These are phyloP conservation scores for Eupithecia vulgata DNA, from an alignment of 2,888 invertebrate genomes.

Conservation along the genomic window DNA sequence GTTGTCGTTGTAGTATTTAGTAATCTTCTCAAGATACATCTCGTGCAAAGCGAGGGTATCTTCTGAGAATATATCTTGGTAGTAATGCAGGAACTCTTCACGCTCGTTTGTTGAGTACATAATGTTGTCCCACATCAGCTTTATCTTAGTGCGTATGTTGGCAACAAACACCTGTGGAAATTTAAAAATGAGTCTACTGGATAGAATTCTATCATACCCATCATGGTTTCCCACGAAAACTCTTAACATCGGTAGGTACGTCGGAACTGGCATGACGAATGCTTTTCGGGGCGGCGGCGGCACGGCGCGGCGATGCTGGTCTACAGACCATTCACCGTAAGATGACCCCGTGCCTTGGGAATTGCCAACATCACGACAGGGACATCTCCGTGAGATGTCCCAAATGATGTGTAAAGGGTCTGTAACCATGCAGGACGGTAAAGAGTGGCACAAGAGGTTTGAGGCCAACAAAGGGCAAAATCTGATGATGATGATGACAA, in stretches of 20 bases:
- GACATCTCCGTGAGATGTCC: too few species aligned
- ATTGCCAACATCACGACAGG: too few species aligned
- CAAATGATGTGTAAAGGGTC: too few species aligned
- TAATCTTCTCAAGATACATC: slow-evolving; percentile 88
- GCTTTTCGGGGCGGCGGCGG: not conserved
- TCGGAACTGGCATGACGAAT: not conserved
- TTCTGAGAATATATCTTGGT: slow-evolving; percentile 89
- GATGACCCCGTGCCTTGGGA: too few species aligned
- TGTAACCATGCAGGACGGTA: too few species aligned
- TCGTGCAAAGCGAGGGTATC: slow-evolving; percentile 92
- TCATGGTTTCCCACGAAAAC: not conserved
- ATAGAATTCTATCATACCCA: not conserved
- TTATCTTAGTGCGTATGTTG: slow-evolving; percentile 88
- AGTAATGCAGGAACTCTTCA: slow-evolving; percentile 85
- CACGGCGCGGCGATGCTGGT: not conserved
- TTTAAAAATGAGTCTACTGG: slow-evolving; percentile 12
- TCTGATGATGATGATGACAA: too few species aligned
- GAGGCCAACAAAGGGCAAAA: too few species aligned
- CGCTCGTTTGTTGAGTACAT: slow-evolving; percentile 86
- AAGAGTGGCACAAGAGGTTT: too few species aligned
- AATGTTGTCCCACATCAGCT: slow-evolving; percentile 90
- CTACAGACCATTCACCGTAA: too few species aligned
- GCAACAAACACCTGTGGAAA: slow-evolving; percentile 82
- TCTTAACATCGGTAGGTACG: not conserved
- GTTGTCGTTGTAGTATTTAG: slow-evolving; percentile 86